These are phyloP conservation scores for Rhabdomys pumilio DNA, from an alignment of 2,797 vertebrate genomes.

Conservation along the genomic window DNA sequence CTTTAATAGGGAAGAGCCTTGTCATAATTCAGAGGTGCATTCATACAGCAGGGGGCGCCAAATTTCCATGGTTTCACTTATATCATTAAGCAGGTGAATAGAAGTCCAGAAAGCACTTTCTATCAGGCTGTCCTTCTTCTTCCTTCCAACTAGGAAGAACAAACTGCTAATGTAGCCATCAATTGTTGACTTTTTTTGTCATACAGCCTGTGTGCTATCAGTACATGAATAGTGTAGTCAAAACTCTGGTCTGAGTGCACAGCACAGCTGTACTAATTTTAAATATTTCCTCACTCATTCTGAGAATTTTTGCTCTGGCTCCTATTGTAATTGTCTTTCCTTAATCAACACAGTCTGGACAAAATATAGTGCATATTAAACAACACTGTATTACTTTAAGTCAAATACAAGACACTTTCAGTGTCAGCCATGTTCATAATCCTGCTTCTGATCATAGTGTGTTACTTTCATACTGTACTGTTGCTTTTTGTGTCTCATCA, in stretches of 20 bases:
- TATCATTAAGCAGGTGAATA: not conserved
- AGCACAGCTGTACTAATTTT: not conserved
- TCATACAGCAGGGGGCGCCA: too few species aligned
- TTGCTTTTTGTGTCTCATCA: too few species aligned
- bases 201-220: not conserved
- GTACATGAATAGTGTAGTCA: not conserved
- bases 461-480: too few species aligned
- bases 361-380: not conserved
- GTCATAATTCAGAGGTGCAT: not conserved
- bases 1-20: accelerated
- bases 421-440: not conserved
- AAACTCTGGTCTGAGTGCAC: accelerated
- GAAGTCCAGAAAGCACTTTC: not conserved
- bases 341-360: accelerated
- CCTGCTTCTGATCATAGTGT: not conserved
- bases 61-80: not conserved
- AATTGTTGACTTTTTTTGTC: not conserved
- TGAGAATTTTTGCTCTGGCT: not conserved
- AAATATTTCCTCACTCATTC: not conserved
- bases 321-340: not conserved
- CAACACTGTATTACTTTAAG: not conserved
- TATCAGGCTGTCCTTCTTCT: not conserved
- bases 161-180: too few species aligned
- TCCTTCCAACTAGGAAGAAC: accelerated
- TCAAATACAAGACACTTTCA: not conserved